Evolutionary conservation across 2,113 vertebrate species (phyloP).

Genomic region (Percina caprodes): DNA sequence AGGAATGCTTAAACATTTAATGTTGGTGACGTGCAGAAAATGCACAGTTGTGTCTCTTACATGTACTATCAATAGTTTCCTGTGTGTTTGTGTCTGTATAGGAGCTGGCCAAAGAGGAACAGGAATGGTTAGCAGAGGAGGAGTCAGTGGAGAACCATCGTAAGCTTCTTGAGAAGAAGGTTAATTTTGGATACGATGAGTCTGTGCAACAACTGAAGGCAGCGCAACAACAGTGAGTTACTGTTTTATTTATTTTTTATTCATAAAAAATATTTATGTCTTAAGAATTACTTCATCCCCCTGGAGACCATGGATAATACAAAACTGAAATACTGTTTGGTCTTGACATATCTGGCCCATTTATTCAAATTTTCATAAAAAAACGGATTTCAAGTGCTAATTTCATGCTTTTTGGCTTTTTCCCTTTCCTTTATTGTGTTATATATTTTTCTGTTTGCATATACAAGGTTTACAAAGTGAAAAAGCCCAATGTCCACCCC

Average conservation of each 20-base stretch:
- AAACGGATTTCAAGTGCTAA: too few species aligned
- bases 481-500: too few species aligned
- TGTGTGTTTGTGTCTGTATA: conserved; percentile 49
- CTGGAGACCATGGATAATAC: not conserved
- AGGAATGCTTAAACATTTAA: not conserved
- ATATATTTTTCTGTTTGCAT: too few species aligned
- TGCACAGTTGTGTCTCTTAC: not conserved
- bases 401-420: too few species aligned
- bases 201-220: conserved; percentile 80
- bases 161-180: conserved; percentile 81
- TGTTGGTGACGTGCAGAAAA: not conserved
- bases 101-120: conserved; percentile 79
- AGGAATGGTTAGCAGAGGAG: conserved; percentile 81
- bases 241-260: not conserved
- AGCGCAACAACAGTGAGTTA: conserved; percentile 82
- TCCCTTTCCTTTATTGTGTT: too few species aligned
- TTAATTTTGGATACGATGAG: conserved; percentile 78
- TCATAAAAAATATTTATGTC: not conserved
- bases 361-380: not conserved
- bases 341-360: not conserved
- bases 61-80: not conserved
- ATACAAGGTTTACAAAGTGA: too few species aligned
- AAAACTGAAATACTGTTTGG: not conserved
- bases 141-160: conserved; percentile 78
- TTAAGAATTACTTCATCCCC: too few species aligned